phyloP scores from a whole-genome alignment of 2,113 vertebrate genomes.

The Crotophaga sulcirostris region DNA sequence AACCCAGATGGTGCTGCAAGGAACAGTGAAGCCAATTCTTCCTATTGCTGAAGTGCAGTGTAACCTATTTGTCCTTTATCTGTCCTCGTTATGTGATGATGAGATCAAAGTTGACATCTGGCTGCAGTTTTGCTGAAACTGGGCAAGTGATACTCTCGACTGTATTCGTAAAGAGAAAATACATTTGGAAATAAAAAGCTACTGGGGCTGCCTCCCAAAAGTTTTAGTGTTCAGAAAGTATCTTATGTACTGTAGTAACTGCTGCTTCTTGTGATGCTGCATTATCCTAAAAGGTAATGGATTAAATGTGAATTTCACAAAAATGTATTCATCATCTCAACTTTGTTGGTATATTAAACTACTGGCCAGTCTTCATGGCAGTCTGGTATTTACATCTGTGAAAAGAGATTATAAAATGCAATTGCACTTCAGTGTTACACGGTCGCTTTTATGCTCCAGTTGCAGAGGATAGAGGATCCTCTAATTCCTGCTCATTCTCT shows the following conservation, averaged over 20 bases:
- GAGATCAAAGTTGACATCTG: slow-evolving; percentile 64
- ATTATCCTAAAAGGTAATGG: neutral
- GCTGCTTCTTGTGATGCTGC: neutral
- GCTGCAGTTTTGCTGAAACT: slow-evolving; percentile 44
- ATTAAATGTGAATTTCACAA: neutral
- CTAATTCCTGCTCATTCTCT: neutral
- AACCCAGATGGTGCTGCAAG: slow-evolving; percentile 45
- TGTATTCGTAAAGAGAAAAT: slow-evolving; percentile 41
- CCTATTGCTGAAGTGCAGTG: slow-evolving; percentile 28
- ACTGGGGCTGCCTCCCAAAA: neutral
- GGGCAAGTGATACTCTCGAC: slow-evolving; percentile 27
- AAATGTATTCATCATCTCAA: neutral
- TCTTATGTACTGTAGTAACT: neutral
- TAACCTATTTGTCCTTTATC: slow-evolving; percentile 49
- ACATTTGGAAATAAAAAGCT: slow-evolving; percentile 5
- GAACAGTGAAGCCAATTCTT: slow-evolving; percentile 44
- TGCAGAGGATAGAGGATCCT: neutral
- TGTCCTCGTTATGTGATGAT: slow-evolving; percentile 36
- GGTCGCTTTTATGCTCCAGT: neutral
- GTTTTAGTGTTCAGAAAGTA: neutral
- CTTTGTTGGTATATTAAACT: neutral
- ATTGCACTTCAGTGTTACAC: neutral
- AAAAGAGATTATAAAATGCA: neutral
- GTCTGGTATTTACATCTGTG: neutral
- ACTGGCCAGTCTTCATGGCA: neutral